phyloP scores from a whole-genome alignment of 1,140 invertebrate genomes.

The Meloidogyne hapla region DNA sequence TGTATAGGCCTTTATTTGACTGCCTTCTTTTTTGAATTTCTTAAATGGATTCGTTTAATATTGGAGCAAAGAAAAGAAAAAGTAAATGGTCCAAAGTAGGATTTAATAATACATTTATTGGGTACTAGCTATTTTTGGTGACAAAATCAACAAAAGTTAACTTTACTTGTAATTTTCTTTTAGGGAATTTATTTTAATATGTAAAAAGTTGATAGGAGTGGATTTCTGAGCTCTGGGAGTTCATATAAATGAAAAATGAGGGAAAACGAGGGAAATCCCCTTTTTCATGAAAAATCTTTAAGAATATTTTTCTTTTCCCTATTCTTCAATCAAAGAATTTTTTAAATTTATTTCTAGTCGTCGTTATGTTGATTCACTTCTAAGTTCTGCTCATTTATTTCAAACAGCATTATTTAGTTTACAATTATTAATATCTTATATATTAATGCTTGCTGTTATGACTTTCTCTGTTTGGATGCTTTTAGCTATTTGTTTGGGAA shows the following conservation, averaged over 20 bases:
- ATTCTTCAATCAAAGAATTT: not conserved
- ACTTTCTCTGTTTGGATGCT: constrained; percentile 93
- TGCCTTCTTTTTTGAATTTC: constrained; percentile 33
- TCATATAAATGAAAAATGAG: too few relatives aligned
- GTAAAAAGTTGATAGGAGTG: too few relatives aligned
- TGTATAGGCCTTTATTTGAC: constrained; percentile 39
- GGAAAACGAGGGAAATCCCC: too few relatives aligned
- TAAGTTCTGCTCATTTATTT: constrained; percentile 70
- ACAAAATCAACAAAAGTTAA: too few relatives aligned
- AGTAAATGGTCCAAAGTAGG: constrained; percentile 8
- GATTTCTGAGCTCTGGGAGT: too few relatives aligned
- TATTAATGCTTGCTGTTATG: constrained; percentile 96
- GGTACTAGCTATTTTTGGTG: too few relatives aligned
- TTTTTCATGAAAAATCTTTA: too few relatives aligned
- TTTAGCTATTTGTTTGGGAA: constrained; percentile 80
- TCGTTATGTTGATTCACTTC: constrained; percentile 32
- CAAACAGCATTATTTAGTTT: constrained; percentile 85
- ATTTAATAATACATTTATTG: not conserved
- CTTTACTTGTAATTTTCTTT: too few relatives aligned
- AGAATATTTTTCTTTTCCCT: too few relatives aligned
- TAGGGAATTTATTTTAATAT: too few relatives aligned
- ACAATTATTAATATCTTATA: constrained; percentile 85
- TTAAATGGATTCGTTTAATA: constrained; percentile 38
- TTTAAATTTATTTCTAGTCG: constrained; percentile 15
- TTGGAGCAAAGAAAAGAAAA: constrained; percentile 26